Conservation (phyloP, 1,140 invertebrate genomes). For the Drosophila novamexicana region DNA sequence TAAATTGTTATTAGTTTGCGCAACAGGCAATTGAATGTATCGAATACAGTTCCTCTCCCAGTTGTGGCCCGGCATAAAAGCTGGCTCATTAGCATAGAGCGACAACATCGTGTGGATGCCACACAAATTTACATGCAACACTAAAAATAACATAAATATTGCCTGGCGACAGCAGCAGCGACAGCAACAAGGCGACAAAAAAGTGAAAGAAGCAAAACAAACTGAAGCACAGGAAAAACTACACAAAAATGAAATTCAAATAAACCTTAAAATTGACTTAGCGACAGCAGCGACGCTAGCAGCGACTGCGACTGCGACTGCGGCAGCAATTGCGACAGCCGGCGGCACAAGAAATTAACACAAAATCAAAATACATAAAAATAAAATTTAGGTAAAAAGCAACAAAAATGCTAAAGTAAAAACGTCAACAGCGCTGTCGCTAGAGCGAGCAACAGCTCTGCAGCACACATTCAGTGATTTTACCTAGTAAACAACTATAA, state of each 20-base stretch:
- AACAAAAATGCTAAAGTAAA: constrained; percentile 40
- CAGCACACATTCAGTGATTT: neutral
- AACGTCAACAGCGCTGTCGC: constrained; percentile 27
- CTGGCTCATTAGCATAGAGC: constrained; percentile 61
- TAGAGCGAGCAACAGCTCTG: constrained; percentile 8
- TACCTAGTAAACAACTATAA: neutral
- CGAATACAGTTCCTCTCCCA: constrained; percentile 39
- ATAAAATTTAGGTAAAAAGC: constrained; percentile 48
- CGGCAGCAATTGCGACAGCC: constrained; percentile 43
- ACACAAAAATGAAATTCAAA: constrained; percentile 73
- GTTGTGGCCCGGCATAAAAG: constrained; percentile 64
- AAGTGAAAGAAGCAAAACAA: constrained; percentile 22
- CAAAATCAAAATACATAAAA: constrained; percentile 68
- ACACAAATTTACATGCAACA: constrained; percentile 69
- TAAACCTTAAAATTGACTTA: constrained; percentile 80
- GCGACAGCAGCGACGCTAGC: constrained; percentile 46
- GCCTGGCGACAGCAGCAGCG: constrained; percentile 32
- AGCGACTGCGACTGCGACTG: constrained; percentile 37
- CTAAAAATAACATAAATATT: constrained; percentile 67
- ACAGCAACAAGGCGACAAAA: constrained; percentile 28
- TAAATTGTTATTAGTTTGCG: constrained; percentile 77
- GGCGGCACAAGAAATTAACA: constrained; percentile 51
- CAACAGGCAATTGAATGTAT: constrained; percentile 55
- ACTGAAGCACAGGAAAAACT: constrained; percentile 44
- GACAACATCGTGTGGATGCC: constrained; percentile 9